Percentiles rank a stretch among this genome's conserved stretches.
phyloP scores from a whole-genome alignment of 2,113 vertebrate genomes.

The Orientallactaga bullata region DNA sequence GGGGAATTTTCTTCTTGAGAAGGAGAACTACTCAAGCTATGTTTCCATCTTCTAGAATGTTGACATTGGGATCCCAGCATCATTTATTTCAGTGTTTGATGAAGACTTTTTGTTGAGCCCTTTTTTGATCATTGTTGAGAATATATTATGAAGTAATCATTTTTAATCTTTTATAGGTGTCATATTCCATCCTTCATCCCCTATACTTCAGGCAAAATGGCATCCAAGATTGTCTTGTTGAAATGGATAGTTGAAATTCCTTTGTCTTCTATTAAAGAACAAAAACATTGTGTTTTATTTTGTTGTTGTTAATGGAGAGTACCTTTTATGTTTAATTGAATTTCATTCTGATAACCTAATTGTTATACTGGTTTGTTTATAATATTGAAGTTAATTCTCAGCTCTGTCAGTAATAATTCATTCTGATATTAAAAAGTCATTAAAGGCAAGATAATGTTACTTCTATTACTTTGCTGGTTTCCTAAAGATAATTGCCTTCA shows the following conservation, averaged over 20 bases:
- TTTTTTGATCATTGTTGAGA: conserved; percentile 1
- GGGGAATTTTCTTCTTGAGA: conserved; percentile 10
- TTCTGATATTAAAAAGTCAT: conserved; percentile 80
- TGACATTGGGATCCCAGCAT: background rate
- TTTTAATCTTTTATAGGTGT: background rate
- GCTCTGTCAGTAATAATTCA: conserved; percentile 77
- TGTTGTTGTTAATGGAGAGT: conserved; percentile 37
- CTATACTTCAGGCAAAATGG: background rate
- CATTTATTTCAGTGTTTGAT: conserved; percentile 45
- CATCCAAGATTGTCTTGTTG: background rate
- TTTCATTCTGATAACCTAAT: conserved; percentile 77
- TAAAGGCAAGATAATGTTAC: conserved; percentile 78
- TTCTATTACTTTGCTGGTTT: conserved; percentile 73
- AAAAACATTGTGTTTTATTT: background rate
- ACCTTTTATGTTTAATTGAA: conserved; percentile 61
- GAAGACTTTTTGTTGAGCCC: background rate
- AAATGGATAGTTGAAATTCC: conserved; percentile 34
- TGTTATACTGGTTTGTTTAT: conserved; percentile 77
- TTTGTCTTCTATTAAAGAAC: background rate
- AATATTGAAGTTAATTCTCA: conserved; percentile 76
- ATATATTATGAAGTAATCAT: background rate
- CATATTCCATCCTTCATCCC: background rate
- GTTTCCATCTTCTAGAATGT: conserved; percentile 2
- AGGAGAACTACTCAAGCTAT: background rate
- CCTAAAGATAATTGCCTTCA: conserved; percentile 76